Conservation (phyloP, 2,888 invertebrate species). For the Macaria liturata region DNA sequence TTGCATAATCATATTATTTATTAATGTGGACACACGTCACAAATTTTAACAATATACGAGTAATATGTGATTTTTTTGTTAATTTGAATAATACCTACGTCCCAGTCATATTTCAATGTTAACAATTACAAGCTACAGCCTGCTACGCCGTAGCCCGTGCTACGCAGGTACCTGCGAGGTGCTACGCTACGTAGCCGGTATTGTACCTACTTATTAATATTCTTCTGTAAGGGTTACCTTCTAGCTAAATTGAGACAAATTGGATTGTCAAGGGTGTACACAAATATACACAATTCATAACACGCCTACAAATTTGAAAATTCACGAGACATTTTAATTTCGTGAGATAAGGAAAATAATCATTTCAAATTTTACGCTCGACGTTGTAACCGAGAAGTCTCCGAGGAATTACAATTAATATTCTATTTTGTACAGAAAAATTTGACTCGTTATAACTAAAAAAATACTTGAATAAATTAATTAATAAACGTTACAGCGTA, state of each 20-base stretch:
- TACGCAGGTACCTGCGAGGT: conserved; percentile 15
- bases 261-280: conserved; percentile 37
- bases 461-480: neutral
- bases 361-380: conserved; percentile 21
- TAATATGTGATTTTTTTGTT: neutral
- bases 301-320: conserved; percentile 35
- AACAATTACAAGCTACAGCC: conserved; percentile 16
- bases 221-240: conserved; percentile 33
- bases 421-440: neutral
- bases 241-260: conserved; percentile 39
- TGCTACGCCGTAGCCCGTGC: conserved; percentile 14
- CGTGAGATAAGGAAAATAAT: conserved; percentile 28
- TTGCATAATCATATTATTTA: too few species aligned
- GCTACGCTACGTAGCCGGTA: conserved; percentile 27
- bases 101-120: conserved; percentile 10
- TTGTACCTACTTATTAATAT: conserved; percentile 23
- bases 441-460: neutral
- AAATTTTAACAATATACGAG: too few species aligned
- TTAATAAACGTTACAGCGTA: too few species aligned
- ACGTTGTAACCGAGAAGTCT: conserved; percentile 6
- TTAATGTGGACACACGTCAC: too few species aligned
- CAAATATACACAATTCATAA: conserved; percentile 35
- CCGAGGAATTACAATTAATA: conserved; percentile 9
- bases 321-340: conserved; percentile 33
- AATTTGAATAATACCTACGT: conserved; percentile 16